phyloP scores from a whole-genome alignment of 2,113 vertebrate species.

The Penelope pileata region DNA sequence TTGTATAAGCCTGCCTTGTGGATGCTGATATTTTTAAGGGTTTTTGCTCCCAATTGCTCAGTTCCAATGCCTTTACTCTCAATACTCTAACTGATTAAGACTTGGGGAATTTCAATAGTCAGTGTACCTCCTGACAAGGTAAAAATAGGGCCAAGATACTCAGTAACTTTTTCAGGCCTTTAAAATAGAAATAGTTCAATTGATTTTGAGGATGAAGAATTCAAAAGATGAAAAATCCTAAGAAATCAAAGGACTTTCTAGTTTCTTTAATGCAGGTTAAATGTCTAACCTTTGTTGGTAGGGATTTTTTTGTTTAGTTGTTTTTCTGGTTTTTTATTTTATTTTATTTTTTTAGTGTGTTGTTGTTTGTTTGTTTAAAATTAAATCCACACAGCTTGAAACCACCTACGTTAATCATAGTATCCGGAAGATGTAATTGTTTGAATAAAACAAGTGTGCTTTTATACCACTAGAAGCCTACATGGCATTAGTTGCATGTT shows the following conservation, averaged over 20 bases:
- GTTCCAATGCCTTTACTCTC: not conserved
- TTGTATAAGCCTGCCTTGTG: accelerated
- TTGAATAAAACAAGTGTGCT: not conserved
- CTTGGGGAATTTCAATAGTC: not conserved
- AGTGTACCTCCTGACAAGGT: not conserved
- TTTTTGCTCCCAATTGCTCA: not conserved
- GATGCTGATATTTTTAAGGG: not conserved
- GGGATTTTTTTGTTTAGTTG: not conserved
- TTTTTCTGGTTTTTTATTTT: not conserved
- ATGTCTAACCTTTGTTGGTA: not conserved
- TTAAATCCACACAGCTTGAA: not conserved
- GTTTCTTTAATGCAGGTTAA: not conserved
- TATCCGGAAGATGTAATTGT: not conserved
- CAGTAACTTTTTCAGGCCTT: not conserved
- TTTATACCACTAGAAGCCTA: not conserved
- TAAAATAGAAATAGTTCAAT: not conserved
- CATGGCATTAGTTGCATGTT: not conserved
- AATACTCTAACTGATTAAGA: not conserved
- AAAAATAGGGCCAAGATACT: not conserved
- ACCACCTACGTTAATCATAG: not conserved
- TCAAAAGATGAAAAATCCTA: not conserved
- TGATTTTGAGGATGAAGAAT: not conserved
- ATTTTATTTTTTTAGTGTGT: not conserved
- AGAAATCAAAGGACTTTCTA: not conserved
- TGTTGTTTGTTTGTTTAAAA: not conserved